These are phyloP conservation scores for Trachymyrmex septentrionalis DNA, from an alignment of 1,140 invertebrate species.

Conservation along the genomic window DNA sequence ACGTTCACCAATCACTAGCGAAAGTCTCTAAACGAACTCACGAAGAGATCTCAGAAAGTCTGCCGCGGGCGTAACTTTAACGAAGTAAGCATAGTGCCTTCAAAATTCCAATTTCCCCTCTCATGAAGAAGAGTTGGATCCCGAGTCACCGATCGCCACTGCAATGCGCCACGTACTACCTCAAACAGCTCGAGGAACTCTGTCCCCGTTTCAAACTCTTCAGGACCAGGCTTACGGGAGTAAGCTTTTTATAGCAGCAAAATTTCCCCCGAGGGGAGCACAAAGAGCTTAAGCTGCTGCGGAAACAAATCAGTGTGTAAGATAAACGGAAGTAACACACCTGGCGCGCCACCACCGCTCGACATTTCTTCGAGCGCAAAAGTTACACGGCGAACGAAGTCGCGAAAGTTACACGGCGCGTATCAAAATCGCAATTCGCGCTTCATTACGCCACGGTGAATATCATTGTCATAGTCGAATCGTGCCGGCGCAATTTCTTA, in stretches of 20 bases:
- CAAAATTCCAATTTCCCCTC: constrained; percentile 38
- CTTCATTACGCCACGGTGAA: constrained; percentile 67
- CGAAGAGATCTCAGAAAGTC: constrained; percentile 41
- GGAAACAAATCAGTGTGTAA: constrained; percentile 61
- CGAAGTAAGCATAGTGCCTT: constrained; percentile 52
- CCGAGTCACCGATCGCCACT: constrained; percentile 37
- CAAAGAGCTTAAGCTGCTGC: constrained; percentile 35
- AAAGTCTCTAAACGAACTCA: constrained; percentile 57
- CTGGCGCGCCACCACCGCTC: constrained; percentile 16
- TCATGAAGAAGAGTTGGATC: not conserved
- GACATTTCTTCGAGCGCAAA: not conserved
- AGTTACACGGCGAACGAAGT: not conserved
- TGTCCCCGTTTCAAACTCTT: constrained; percentile 43
- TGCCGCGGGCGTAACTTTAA: constrained; percentile 61
- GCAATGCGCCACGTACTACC: constrained; percentile 35
- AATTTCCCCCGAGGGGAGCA: constrained; percentile 24
- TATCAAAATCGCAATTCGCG: constrained; percentile 12
- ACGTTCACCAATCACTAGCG: constrained; percentile 48
- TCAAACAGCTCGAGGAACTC: constrained; percentile 46
- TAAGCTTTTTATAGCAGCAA: constrained; percentile 53
- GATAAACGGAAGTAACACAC: constrained; percentile 69
- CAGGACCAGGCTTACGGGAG: constrained; percentile 36
- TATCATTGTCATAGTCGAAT: constrained; percentile 52
- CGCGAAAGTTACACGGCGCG: constrained; percentile 35
- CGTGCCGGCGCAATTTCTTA: constrained; percentile 58